Evolutionary conservation across 2,888 invertebrate species (phyloP), one percentile per base, ranked within the genome.

Genomic region (Dexiosoma caninum): DNA sequence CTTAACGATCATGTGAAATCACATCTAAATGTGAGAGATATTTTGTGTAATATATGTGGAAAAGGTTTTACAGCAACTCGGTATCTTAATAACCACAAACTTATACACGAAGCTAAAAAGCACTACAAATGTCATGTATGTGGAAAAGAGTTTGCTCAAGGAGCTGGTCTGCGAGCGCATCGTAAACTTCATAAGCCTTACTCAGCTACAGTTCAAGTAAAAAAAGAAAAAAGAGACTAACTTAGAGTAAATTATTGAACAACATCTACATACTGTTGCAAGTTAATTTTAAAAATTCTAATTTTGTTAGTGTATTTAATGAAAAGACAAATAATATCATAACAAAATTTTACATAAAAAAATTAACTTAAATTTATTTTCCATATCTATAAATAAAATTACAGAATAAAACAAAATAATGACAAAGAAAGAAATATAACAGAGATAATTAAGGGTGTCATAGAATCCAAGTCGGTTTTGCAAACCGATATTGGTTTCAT

Each of bases 81-180:
- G 40, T 85, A 86, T 19, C 76, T 87, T 35, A 83, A 84, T 1
- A 84, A 85, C 35, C 87, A 88, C 69, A 84, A 85, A 60, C 83
- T 86, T 78, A 83, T 88, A 19, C 87, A 88, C 69, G 81, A 84
- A 2, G 77, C 79, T 7, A 67, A 85, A 21, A 87, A 87, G 44
- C 84, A 85, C n/a, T 85, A 90, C 85, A 83, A 88, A 85, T 85
- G 85, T 74, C 84, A 85, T 66, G 67, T 85, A 21, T 88, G 87
- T 27, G 82, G 78, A 12, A 87, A 87, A 70, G 84, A 84, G 4
- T 88, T 86, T 59, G 86, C 87, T 2, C 87, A 87, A 59, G 83
- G 84, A 21, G 85, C 86, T 7, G 89, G 89, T 0, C 79, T 87
- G 40, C 30, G 80, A 5, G 76, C 76, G 1, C 80, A 81, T 44